Conservation (phyloP, 2,888 invertebrate genomes). For the Lysandra bellargus region DNA sequence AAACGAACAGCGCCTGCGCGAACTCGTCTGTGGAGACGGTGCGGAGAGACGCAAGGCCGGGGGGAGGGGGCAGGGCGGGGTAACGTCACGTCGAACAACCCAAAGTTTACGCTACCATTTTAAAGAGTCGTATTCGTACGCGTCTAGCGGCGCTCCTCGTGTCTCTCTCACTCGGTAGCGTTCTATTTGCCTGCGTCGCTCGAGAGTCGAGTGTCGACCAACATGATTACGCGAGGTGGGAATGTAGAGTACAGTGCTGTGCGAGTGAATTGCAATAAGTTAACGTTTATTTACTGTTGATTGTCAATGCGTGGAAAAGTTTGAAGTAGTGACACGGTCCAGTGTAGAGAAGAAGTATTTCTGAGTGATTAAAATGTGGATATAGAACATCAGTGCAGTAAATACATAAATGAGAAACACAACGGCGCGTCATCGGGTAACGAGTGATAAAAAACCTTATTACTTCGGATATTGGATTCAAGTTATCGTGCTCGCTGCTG, state of each 20-base stretch:
- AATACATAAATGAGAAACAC: constrained; percentile 77
- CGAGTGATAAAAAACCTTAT: constrained; percentile 62
- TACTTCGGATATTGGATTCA: constrained; percentile 51
- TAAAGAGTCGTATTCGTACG: constrained; percentile 48
- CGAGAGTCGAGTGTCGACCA: constrained; percentile 76
- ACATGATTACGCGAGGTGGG: constrained; percentile 75
- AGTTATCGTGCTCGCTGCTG: constrained; percentile 48
- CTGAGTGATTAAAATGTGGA: constrained; percentile 59
- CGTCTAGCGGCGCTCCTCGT: constrained; percentile 38
- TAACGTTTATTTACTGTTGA: constrained; percentile 34
- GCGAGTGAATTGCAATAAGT: constrained; percentile 54
- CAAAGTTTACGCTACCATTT: constrained; percentile 64
- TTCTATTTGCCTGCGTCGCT: constrained; percentile 73
- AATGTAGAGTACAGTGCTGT: constrained; percentile 61
- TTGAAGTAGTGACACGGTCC: constrained; percentile 10
- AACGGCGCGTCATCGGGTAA: constrained; percentile 49
- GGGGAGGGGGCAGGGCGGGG: constrained; percentile 63
- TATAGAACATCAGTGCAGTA: constrained; percentile 56
- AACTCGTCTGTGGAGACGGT: constrained; percentile 59
- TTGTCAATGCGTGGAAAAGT: constrained; percentile 25
- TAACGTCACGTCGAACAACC: constrained; percentile 78
- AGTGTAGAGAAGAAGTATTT: constrained; percentile 41
- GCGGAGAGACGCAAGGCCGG: constrained; percentile 75
- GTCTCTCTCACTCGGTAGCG: constrained; percentile 48
- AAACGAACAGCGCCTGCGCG: constrained; percentile 74